Evolutionary conservation across 1,140 invertebrate species (phyloP).

Genomic region (Plodia interpunctella): DNA sequence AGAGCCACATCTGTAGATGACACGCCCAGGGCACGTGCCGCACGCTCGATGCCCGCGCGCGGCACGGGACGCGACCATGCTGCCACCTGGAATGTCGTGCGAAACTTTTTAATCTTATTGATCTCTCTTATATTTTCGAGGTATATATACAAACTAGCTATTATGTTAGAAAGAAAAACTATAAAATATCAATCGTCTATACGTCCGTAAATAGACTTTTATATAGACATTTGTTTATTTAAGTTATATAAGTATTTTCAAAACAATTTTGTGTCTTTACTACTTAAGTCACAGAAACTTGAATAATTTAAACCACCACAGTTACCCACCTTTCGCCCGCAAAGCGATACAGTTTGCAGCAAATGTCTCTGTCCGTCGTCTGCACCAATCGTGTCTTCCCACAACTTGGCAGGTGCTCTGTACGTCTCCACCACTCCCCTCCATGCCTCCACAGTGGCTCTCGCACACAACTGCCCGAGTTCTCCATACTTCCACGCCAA

Average conservation of each 20-base stretch:
- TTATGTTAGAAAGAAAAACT: too few species aligned
- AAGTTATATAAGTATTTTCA: too few species aligned
- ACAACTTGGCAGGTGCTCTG: constrained; percentile 52
- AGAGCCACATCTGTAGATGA: constrained; percentile 84
- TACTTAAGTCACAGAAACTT: too few species aligned
- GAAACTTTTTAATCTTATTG: constrained; percentile 46
- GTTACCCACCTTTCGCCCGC: constrained; percentile 81
- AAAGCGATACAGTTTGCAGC: constrained; percentile 83
- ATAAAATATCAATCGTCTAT: too few species aligned
- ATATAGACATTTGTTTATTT: too few species aligned
- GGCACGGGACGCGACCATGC: constrained; percentile 84
- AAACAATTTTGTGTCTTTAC: too few species aligned
- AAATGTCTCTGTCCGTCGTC: constrained; percentile 75
- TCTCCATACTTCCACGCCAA: constrained; percentile 63
- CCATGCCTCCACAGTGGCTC: constrained; percentile 46
- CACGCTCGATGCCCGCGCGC: constrained; percentile 69
- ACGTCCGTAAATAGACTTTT: too few species aligned
- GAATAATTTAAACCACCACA: too few species aligned
- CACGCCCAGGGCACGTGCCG: constrained; percentile 79
- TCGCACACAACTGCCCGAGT: constrained; percentile 45
- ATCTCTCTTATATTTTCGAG: too few species aligned
- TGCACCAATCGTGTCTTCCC: constrained; percentile 51
- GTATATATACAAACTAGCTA: too few species aligned
- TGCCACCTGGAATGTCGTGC: constrained; percentile 81
- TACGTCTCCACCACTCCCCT: constrained; percentile 44